phyloP scores from a whole-genome alignment of 1,140 invertebrate species.

The Telenomus remus region DNA sequence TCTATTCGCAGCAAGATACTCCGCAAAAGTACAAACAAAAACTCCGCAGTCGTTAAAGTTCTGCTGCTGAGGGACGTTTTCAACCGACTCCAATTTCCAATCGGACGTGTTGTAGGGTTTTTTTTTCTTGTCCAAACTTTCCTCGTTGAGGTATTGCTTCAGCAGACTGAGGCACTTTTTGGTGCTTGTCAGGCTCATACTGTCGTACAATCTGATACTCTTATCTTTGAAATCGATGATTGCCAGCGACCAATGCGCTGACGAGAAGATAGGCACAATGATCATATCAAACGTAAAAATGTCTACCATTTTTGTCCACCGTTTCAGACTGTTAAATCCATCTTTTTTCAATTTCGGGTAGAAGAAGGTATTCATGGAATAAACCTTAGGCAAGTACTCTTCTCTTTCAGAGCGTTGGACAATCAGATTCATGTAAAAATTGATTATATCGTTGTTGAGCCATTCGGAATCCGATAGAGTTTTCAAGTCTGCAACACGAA shows the following conservation, averaged over 20 bases:
- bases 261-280: slow-evolving; percentile 94
- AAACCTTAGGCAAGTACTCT: slow-evolving; percentile 82
- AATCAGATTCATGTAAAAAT: slow-evolving; percentile 93
- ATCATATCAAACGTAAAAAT: slow-evolving; percentile 89
- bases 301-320: slow-evolving; percentile 94
- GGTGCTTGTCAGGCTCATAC: slow-evolving; percentile 83
- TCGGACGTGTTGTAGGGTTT: slow-evolving; percentile 80
- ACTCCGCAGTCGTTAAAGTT: slow-evolving; percentile 98
- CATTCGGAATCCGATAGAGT: slow-evolving; percentile 90
- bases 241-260: slow-evolving; percentile 96
- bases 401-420: slow-evolving; percentile 81
- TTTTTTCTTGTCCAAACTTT: slow-evolving; percentile 92
- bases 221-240: slow-evolving; percentile 88
- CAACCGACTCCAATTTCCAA: slow-evolving; percentile 82
- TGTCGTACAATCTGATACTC: slow-evolving; percentile 92
- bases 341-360: slow-evolving; percentile 87
- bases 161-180: slow-evolving; percentile 81
- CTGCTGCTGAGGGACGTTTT: slow-evolving; percentile 94
- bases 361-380: slow-evolving; percentile 97
- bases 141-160: slow-evolving; percentile 86
- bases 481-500: slow-evolving; percentile 84
- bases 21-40: slow-evolving; percentile 96
- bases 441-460: slow-evolving; percentile 98
- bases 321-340: slow-evolving; percentile 83
- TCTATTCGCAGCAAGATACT: slow-evolving; percentile 87